Conservation (phyloP, 2,888 invertebrate genomes). For the Rambutsinella grinnellia region DNA sequence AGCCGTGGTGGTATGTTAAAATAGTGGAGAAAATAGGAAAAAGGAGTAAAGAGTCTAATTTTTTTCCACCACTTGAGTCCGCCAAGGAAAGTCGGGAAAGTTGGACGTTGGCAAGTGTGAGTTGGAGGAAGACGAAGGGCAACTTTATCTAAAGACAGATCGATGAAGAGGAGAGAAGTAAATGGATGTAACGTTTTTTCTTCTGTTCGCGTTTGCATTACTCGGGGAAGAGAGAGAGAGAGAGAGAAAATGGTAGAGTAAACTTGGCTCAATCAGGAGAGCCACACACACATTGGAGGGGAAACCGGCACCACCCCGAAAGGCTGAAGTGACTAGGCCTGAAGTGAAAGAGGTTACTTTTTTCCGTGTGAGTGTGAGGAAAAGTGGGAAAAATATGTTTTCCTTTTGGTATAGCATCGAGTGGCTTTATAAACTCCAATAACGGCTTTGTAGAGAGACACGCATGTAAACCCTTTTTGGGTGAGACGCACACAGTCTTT, state of each 20-base stretch:
- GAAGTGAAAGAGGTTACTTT: slow-evolving; percentile 8
- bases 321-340: slow-evolving; percentile 6
- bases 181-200: slow-evolving; percentile 51
- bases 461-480: too few species aligned
- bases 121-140: slow-evolving; percentile 43
- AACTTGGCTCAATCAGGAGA: slow-evolving; percentile 34
- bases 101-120: slow-evolving; percentile 39
- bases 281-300: slow-evolving; percentile 22
- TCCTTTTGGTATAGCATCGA: slow-evolving; percentile 20
- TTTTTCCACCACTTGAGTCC: slow-evolving; percentile 42
- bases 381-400: slow-evolving; percentile 33
- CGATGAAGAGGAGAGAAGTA: slow-evolving; percentile 66
- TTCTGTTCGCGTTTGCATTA: too few species aligned
- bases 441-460: too few species aligned
- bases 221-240: too few species aligned
- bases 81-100: slow-evolving; percentile 21
- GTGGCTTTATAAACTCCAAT: too few species aligned
- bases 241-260: slow-evolving; percentile 30
- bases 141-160: slow-evolving; percentile 66
- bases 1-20: too few species aligned
- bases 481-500: too few species aligned
- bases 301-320: slow-evolving; percentile 1
- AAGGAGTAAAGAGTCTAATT: slow-evolving; percentile 37
- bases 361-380: not conserved
- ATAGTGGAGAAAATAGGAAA: not conserved